Evolutionary conservation across 2,113 vertebrate species (phyloP).

Genomic region (Triplophysa tibetana): DNA sequence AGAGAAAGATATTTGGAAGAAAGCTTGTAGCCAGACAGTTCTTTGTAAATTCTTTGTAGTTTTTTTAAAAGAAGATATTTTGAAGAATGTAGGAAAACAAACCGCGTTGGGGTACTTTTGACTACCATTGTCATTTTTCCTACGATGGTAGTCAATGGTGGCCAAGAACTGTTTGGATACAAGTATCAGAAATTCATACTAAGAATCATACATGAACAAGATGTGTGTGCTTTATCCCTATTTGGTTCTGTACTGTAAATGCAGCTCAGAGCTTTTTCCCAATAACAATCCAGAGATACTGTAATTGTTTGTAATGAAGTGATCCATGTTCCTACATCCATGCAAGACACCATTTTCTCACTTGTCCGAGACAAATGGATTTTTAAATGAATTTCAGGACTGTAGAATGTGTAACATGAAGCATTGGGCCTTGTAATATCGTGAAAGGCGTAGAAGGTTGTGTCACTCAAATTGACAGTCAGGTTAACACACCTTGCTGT

Average conservation of each 20-base stretch:
- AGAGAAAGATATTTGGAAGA: too few species aligned
- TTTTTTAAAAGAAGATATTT: too few species aligned
- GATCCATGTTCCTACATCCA: conserved; percentile 49
- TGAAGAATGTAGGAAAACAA: too few species aligned
- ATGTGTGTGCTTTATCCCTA: not conserved
- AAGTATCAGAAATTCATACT: too few species aligned
- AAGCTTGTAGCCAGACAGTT: too few species aligned
- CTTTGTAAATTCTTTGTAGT: too few species aligned
- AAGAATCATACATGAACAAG: not conserved
- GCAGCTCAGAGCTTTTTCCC: conserved; percentile 29
- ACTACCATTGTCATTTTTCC: too few species aligned
- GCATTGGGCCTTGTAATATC: conserved; percentile 45
- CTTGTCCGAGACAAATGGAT: conserved; percentile 61
- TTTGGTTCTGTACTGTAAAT: not conserved
- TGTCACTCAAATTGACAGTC: not conserved
- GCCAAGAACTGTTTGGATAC: too few species aligned
- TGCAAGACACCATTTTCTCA: conserved; percentile 41
- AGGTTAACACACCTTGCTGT: not conserved
- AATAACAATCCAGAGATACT: conserved; percentile 25
- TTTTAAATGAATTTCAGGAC: conserved; percentile 70
- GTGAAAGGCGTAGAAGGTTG: not conserved
- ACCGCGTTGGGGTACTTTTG: too few species aligned
- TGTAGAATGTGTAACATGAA: conserved; percentile 63
- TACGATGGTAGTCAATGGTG: too few species aligned
- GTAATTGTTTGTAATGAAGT: conserved; percentile 47